Conservation (phyloP, 2,113 vertebrate genomes). For the Aegypius monachus region DNA sequence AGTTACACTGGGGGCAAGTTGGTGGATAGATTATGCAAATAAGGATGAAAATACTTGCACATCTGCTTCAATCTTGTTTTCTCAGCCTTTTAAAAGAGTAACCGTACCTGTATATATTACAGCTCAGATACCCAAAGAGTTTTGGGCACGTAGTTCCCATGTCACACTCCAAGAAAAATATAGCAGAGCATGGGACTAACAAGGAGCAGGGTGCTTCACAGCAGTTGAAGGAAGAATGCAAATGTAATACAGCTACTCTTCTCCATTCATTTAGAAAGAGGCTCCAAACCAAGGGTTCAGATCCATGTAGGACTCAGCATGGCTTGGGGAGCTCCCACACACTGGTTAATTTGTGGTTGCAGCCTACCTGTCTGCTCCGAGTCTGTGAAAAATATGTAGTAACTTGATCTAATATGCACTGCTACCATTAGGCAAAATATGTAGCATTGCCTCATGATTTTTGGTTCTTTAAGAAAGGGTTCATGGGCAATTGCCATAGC, state of each 20-base stretch:
- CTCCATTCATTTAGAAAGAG: neutral
- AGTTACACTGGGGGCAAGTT: neutral
- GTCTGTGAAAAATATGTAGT: neutral
- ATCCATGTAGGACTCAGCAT: neutral
- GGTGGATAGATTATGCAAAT: neutral
- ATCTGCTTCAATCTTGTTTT: neutral
- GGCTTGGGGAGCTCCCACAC: neutral
- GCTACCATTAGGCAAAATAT: neutral
- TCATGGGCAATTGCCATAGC: neutral
- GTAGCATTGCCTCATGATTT: neutral
- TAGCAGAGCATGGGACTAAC: neutral
- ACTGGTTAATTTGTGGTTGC: neutral
- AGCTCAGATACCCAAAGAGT: neutral
- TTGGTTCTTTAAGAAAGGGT: neutral
- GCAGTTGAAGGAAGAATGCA: neutral
- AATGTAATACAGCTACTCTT: neutral
- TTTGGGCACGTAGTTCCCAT: neutral
- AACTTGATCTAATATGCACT: neutral
- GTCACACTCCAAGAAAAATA: neutral
- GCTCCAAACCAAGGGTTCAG: neutral
- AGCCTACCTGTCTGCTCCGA: neutral
- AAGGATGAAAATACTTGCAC: neutral
- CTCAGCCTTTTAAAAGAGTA: neutral
- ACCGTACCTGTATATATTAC: neutral
- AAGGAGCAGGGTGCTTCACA: neutral